These are phyloP conservation scores for pig (Sus scrofa) DNA, from an alignment of 2,113 vertebrate genomes.

Conservation along the genomic window DNA sequence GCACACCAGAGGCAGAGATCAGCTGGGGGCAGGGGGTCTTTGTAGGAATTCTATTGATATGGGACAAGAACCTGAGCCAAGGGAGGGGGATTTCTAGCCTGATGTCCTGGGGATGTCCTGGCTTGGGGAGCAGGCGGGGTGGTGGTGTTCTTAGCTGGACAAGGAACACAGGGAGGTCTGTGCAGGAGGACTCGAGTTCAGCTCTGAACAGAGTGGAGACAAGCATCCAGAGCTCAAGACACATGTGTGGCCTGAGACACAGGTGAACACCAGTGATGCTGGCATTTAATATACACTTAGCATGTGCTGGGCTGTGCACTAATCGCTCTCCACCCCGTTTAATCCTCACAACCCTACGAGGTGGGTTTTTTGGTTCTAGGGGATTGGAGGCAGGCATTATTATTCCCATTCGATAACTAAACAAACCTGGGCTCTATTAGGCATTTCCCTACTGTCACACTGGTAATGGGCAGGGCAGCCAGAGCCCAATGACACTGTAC, in stretches of 20 bases:
- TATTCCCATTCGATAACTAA: background rate
- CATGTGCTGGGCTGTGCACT: background rate
- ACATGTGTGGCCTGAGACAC: background rate
- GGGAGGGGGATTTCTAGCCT: too few species aligned
- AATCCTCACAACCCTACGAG: background rate
- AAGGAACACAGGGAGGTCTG: background rate
- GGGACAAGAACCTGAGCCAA: background rate
- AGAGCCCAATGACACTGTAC: too few species aligned
- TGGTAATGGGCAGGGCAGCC: background rate
- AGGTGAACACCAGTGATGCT: too few species aligned
- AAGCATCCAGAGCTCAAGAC: background rate
- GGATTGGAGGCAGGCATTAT: background rate
- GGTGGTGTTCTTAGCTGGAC: background rate
- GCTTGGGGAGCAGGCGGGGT: background rate
- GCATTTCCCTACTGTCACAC: background rate
- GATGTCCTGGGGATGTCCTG: background rate
- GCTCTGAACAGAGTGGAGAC: background rate
- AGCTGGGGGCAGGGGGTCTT: too few species aligned
- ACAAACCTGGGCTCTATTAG: background rate
- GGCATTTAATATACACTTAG: background rate
- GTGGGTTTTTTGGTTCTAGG: background rate
- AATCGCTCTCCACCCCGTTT: fast-evolving
- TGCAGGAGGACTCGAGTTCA: background rate
- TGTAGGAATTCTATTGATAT: background rate
- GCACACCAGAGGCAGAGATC: background rate